Conservation (phyloP, 2,113 vertebrate genomes). For the Xenopus borealis region DNA sequence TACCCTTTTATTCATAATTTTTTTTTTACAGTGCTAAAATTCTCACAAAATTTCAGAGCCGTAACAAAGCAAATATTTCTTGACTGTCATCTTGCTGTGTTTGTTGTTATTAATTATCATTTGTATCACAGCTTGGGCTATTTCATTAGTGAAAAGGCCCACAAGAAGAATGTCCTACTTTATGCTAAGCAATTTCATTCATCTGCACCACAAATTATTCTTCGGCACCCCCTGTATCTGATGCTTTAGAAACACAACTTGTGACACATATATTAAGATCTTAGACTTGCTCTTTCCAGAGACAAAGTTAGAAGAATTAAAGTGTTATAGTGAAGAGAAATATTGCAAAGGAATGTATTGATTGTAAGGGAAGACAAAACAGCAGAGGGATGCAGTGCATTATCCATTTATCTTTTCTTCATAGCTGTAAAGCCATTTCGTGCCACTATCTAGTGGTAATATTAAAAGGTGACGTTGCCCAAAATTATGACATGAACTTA, state of each 20-base stretch:
- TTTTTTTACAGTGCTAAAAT: not conserved
- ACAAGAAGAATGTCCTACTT: constrained; percentile 23
- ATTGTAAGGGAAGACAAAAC: too few relatives aligned
- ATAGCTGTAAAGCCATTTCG: not conserved
- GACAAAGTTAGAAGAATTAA: too few relatives aligned
- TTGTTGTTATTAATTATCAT: constrained; percentile 22
- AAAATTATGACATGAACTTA: not conserved
- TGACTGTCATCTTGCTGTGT: not conserved
- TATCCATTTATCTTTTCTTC: constrained; percentile 7
- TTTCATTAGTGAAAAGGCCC: constrained; percentile 22
- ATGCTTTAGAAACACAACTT: not conserved
- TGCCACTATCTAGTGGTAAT: constrained; percentile 1
- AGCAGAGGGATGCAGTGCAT: not conserved
- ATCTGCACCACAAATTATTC: constrained; percentile 21
- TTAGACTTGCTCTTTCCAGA: not conserved
- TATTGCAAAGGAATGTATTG: too few relatives aligned
- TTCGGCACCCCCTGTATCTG: not conserved
- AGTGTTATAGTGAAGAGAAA: too few relatives aligned
- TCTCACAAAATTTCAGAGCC: not conserved
- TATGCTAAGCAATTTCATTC: constrained; percentile 20
- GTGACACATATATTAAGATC: too few relatives aligned
- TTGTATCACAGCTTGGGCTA: constrained; percentile 22
- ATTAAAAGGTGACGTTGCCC: not conserved
- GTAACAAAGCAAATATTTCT: not conserved
- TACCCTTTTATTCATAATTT: not conserved